Evolutionary conservation across 2,888 invertebrate species (phyloP).

Genomic region (Bursaphelenchus okinawaensis): DNA sequence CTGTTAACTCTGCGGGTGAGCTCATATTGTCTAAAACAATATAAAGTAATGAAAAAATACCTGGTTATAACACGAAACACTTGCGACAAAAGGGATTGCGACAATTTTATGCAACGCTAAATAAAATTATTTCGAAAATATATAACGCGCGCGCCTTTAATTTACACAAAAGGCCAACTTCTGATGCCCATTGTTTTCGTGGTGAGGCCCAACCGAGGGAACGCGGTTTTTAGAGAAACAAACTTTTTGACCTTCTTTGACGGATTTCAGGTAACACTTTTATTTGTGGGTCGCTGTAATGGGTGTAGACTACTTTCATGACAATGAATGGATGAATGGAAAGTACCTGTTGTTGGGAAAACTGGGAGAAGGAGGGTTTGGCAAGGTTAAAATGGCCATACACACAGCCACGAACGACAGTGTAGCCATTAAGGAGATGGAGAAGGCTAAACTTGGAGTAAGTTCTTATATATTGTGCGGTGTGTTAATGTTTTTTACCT

Average conservation of each 20-base stretch:
- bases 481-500: slow-evolving; percentile 9
- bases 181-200: background rate
- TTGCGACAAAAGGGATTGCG: background rate
- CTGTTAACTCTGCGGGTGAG: slow-evolving; percentile 26
- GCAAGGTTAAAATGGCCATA: slow-evolving; percentile 74
- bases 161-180: background rate
- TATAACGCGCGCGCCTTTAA: background rate
- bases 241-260: too few species aligned
- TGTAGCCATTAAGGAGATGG: slow-evolving; percentile 78
- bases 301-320: slow-evolving; percentile 3
- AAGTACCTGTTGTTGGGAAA: slow-evolving; percentile 23
- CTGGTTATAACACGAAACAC: background rate
- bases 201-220: background rate
- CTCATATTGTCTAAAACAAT: slow-evolving; percentile 9
- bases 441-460: slow-evolving; percentile 70
- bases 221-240: background rate
- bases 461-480: slow-evolving; percentile 26
- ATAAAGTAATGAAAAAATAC: background rate
- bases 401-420: slow-evolving; percentile 74
- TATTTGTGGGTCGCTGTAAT: background rate
- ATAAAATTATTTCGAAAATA: background rate
- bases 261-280: background rate
- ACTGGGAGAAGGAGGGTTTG: slow-evolving; percentile 66
- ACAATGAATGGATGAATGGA: slow-evolving; percentile 15
- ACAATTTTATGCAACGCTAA: background rate